phyloP scores from a whole-genome alignment of 2,888 invertebrate species.

The Apotomis capreana region DNA sequence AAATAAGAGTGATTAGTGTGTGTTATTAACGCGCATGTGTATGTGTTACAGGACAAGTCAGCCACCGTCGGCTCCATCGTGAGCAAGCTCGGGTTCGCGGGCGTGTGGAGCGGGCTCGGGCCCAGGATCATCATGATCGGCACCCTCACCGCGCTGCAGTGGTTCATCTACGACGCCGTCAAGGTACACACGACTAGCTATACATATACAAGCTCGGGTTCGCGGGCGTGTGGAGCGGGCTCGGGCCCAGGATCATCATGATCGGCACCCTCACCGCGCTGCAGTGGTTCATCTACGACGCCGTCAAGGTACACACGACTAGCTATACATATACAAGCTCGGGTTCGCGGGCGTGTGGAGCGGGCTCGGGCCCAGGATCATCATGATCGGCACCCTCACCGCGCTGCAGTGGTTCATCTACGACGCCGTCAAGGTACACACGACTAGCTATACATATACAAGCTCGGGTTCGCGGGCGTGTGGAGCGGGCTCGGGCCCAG shows the following conservation, averaged over 20 bases:
- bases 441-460: too few relatives aligned
- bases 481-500: slow-evolving; percentile 84
- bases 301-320: slow-evolving; percentile 52
- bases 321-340: too few relatives aligned
- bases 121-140: slow-evolving; percentile 99
- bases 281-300: slow-evolving; percentile 99
- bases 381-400: slow-evolving; percentile 98
- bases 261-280: slow-evolving; percentile 97
- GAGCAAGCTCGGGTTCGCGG: slow-evolving; percentile 78
- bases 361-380: slow-evolving; percentile 91
- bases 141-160: slow-evolving; percentile 96
- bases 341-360: too few relatives aligned
- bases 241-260: slow-evolving; percentile 97
- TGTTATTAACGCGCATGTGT: too few relatives aligned
- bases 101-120: slow-evolving; percentile 94
- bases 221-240: slow-evolving; percentile 75
- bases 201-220: too few relatives aligned
- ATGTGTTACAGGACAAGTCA: slow-evolving; percentile 69
- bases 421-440: slow-evolving; percentile 83
- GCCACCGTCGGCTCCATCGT: slow-evolving; percentile 77
- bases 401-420: slow-evolving; percentile 99
- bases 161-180: slow-evolving; percentile 97
- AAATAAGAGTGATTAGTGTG: background rate
- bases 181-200: too few relatives aligned
- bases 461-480: too few relatives aligned